Base-by-base conservation (phyloP, 2,888 invertebrate species). In the Chironomus riparius region DNA sequence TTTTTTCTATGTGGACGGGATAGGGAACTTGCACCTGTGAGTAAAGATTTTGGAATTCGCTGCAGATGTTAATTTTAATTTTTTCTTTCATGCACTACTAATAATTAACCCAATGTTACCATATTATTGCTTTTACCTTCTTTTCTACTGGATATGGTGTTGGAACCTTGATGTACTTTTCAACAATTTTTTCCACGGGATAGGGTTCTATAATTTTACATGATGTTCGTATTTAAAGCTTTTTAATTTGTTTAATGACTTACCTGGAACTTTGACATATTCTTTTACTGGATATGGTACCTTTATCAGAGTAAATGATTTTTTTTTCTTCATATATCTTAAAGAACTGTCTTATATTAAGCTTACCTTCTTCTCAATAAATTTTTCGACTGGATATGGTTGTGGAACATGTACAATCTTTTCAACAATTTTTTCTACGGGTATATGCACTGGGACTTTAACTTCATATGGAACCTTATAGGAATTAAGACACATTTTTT, bases 351-450 rank as follows among this genome's bases (percentile, higher is more conserved):
- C n/a, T 15, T n/a, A 69, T 1, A 47, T 22, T 50, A 7, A 7
- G 0, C 83, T 85, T 22, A 86, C 83, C 78, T 80, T 84, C 38
- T 77, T 75, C 50, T 77, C 73, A 6, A 77, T 73, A 5, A 3
- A 84, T 50, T 77, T 70, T 38, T 77, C 72, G 0, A 77, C 77
- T 13, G 71, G 71, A 13, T 50, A 71, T 12, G 71, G 71, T 22
- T 22, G 15, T 2, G 48, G 71, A 21, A 47, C 24, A 18, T 21
- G 48, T 3, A 70, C 48, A 2, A 15, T 47, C 47, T 38, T 47
- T 18, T 70, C 50, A 70, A 70, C 70, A 24, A 47, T 13, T 50
- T 22, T 50, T 47, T 47, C 15, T 18, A 28, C 24, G 2, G 68
- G 28, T 65, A 65, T 5, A 10, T 24, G 24, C 13, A 24, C 65